Evolutionary conservation across 2,113 vertebrate species (phyloP).

Genomic region (Macquaria australasica): DNA sequence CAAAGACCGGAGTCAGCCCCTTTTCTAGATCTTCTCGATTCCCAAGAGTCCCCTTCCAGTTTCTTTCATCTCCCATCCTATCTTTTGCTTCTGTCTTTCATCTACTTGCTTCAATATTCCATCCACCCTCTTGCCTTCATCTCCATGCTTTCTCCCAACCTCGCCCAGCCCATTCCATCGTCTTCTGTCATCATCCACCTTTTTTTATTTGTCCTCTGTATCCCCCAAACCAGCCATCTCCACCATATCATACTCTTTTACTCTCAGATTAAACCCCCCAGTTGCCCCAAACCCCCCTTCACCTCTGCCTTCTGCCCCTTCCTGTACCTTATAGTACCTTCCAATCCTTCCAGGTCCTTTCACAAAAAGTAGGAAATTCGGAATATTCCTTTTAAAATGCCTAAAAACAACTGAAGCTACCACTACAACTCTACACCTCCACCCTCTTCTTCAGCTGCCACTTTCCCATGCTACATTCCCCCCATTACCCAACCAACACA

Average conservation of each 20-base stretch:
- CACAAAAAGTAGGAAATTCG: neutral
- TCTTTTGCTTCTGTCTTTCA: conserved; percentile 56
- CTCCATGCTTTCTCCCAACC: conserved; percentile 9
- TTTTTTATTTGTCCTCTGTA: neutral
- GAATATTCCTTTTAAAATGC: neutral
- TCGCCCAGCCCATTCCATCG: neutral
- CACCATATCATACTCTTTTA: neutral
- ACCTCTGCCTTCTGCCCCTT: neutral
- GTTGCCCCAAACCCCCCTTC: neutral
- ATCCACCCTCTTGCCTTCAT: conserved; percentile 42
- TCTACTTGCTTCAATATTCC: conserved; percentile 53
- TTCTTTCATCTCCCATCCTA: conserved; percentile 56
- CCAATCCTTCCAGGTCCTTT: neutral
- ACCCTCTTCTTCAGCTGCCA: conserved; percentile 30
- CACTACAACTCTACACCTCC: neutral
- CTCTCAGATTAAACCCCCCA: neutral
- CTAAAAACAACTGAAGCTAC: neutral
- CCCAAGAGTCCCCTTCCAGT: conserved; percentile 50
- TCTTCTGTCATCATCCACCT: conserved; percentile 14
- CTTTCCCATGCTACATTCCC: conserved; percentile 24
- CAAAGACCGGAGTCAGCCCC: conserved; percentile 21
- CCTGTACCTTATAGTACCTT: neutral
- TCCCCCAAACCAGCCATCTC: neutral
- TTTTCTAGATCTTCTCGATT: conserved; percentile 20
- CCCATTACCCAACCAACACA: conserved; percentile 51